Evolutionary conservation across 2,113 vertebrate species (phyloP), one percentile per base, ranked within the genome.

Genomic region (Pseudopipra pipra): DNA sequence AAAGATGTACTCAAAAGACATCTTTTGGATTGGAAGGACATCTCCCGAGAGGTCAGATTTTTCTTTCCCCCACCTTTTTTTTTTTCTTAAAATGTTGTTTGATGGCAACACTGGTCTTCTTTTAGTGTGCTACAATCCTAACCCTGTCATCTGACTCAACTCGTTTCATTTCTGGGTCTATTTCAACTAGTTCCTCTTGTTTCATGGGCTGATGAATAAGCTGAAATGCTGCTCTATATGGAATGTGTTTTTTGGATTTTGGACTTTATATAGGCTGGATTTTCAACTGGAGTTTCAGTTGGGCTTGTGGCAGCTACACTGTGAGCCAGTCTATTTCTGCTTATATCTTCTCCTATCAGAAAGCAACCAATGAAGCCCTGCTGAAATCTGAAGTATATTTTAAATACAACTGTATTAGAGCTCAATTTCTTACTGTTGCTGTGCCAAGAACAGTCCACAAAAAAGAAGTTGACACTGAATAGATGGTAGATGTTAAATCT

Each of bases 401-500:
- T n/a, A 81, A 92, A 61, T 18, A 28, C 13, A 51, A 44, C 35
- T 51, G 6, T 17, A 72, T 47, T 28, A 56, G 35, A 84, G 17
- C 28, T 89, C 73, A 18, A 4, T 68, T 93, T 90, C 67, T 77
- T 73, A 51, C 39, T 67, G 78, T 14, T 91, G 47, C 72, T 90
- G 52, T 70, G 88, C 73, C 86, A 93, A 87, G 84, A 87, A 47
- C 28, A 74, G 90, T 47, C 84, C 65, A 68, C 62, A 66, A 86
- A 90, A 95, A 95, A 96, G 41, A 94, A 93, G 75, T 1, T 96
- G 93, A 96, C 86, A 95, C 88, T 85, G 58, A 83, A 85, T 72
- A 81, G 86, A 75, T 68, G 41, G 83, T 30, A 92, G 70, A 83
- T 8, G 11, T 95, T 86, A 8, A 20, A 75, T 86, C 88, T 86